A percentile compares a stretch with the other conserved stretches of the same genome.
phyloP scores from a whole-genome alignment of 2,797 vertebrate genomes.

The Mycteria americana region DNA sequence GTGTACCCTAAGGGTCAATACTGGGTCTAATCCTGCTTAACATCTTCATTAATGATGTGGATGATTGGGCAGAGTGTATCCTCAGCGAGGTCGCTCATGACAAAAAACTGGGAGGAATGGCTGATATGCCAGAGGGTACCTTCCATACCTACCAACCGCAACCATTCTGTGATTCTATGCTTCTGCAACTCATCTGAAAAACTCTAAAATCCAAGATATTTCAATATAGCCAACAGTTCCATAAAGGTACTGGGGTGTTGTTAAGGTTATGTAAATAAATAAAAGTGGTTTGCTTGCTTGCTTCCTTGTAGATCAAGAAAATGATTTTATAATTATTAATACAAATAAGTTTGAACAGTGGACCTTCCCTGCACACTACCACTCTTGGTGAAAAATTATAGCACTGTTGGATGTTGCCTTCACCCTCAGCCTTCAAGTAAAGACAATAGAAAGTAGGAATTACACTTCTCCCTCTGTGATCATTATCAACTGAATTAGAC shows the following conservation, averaged over 20 bases:
- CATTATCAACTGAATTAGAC: background rate
- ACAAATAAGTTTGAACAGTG: background rate
- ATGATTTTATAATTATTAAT: background rate
- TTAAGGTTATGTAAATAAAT: background rate
- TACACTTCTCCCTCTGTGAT: background rate
- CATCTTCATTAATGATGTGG: background rate
- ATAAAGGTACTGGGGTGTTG: background rate
- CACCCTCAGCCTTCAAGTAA: background rate
- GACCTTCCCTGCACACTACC: background rate
- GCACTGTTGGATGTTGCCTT: background rate
- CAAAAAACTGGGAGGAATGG: background rate
- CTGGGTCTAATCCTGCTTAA: background rate
- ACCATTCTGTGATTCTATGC: background rate
- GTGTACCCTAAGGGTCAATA: background rate
- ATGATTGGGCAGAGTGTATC: background rate
- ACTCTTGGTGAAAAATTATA: background rate
- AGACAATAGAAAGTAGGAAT: background rate
- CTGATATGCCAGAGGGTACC: background rate
- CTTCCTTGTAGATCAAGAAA: background rate
- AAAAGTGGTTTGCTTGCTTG: background rate
- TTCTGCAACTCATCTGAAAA: background rate
- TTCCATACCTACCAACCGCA: background rate
- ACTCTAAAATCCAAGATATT: background rate
- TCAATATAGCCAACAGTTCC: background rate
- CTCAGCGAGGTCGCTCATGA: background rate